These are phyloP conservation scores for Oreonectes daqikongensis DNA, from an alignment of 2,797 vertebrate species.

Conservation along the genomic window DNA sequence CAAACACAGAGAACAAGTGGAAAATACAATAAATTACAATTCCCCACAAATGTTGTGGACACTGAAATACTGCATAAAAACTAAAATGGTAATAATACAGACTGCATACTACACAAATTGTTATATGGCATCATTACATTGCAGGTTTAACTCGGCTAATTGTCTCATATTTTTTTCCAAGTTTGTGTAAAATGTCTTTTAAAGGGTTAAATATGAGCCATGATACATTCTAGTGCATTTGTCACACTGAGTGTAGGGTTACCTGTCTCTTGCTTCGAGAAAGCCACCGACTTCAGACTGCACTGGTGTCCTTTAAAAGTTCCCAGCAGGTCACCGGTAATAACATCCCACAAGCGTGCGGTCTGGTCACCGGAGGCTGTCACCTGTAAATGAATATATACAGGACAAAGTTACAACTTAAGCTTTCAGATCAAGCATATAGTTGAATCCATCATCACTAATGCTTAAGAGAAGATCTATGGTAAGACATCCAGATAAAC, in stretches of 20 bases:
- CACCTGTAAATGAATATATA: conserved; percentile 76
- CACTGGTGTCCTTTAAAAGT: conserved; percentile 95
- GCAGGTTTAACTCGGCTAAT: too few species aligned
- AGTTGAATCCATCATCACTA: too few species aligned
- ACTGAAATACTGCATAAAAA: too few species aligned
- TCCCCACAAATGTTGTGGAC: too few species aligned
- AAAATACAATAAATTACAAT: background rate
- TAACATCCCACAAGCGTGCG: conserved; percentile 93
- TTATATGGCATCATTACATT: too few species aligned
- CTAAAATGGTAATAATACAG: too few species aligned
- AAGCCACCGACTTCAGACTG: conserved; percentile 94
- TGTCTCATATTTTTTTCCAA: too few species aligned
- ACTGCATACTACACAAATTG: too few species aligned
- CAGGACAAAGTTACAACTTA: background rate
- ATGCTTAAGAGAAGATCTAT: background rate
- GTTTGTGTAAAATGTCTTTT: too few species aligned
- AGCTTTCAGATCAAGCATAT: background rate
- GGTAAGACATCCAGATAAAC: background rate
- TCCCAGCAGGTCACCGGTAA: conserved; percentile 85
- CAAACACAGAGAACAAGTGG: too few species aligned
- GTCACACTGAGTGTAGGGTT: conserved; percentile 29
- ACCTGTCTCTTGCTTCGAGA: conserved; percentile 90
- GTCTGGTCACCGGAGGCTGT: conserved; percentile 96
- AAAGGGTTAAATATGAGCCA: too few species aligned
- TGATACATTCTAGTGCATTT: too few species aligned